Evolutionary conservation across 2,797 vertebrate genomes (phyloP).

Genomic region (Pseudocheirus occidentalis): DNA sequence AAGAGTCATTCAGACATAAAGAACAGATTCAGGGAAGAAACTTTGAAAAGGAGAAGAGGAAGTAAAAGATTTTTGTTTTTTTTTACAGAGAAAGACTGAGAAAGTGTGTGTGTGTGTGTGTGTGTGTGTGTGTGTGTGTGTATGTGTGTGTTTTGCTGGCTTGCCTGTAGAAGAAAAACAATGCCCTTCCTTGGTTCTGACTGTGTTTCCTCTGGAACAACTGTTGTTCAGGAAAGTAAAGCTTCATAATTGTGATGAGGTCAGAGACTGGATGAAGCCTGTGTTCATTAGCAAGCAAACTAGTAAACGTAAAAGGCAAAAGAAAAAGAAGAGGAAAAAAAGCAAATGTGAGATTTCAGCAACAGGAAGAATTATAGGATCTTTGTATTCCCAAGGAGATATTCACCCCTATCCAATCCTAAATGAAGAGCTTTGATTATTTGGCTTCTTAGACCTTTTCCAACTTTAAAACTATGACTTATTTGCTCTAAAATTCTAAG

Average conservation of each 20-base stretch:
- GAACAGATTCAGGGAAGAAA: conserved; percentile 26
- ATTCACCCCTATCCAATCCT: background rate
- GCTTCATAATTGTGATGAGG: conserved; percentile 51
- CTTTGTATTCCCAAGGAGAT: background rate
- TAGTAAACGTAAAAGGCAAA: conserved; percentile 13
- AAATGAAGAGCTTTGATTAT: background rate
- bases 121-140: too few species aligned
- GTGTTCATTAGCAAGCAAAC: conserved; percentile 24
- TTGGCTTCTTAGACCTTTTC: background rate
- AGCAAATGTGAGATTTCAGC: background rate
- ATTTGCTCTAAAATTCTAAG: background rate
- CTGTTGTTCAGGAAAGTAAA: conserved; percentile 57
- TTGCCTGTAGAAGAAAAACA: conserved; percentile 46
- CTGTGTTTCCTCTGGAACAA: conserved; percentile 59
- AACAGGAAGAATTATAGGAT: background rate
- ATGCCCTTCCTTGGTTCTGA: conserved; percentile 45
- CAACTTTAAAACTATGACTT: background rate
- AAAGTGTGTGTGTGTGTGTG: conserved; percentile 30
- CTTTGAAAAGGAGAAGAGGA: background rate
- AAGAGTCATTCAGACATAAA: conserved; percentile 65
- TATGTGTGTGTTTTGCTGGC: background rate
- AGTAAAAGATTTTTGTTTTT: background rate
- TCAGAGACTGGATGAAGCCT: conserved; percentile 8
- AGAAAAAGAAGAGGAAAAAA: conserved; percentile 40
- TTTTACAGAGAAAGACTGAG: conserved; percentile 58